A percentile compares a stretch with the other conserved stretches of the same genome.
Conservation (phyloP, 2,113 vertebrate genomes). For the Miniopterus natalensis region DNA sequence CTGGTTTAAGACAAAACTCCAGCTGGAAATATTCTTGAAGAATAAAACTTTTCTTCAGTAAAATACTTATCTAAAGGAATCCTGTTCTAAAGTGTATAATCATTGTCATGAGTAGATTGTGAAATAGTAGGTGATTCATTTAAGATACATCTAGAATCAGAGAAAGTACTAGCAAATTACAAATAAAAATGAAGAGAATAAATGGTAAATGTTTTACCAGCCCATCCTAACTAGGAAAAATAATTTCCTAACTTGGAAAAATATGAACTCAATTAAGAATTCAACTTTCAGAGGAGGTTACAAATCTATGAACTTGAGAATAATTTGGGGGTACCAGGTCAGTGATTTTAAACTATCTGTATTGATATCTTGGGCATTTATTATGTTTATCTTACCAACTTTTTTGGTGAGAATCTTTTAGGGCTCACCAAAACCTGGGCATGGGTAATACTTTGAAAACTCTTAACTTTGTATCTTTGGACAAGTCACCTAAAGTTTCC, state of each 20-base stretch:
- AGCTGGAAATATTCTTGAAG: background rate
- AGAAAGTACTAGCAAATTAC: background rate
- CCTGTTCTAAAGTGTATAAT: background rate
- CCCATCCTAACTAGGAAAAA: background rate
- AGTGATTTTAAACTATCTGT: background rate
- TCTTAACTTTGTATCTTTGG: background rate
- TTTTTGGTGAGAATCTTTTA: background rate
- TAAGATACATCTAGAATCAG: background rate
- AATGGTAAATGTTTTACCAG: background rate
- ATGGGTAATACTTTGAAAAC: background rate
- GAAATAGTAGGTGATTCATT: background rate
- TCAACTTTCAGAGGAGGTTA: background rate
- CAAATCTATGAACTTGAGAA: background rate
- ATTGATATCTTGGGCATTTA: background rate
- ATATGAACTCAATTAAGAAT: background rate
- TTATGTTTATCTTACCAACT: background rate
- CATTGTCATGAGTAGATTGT: background rate
- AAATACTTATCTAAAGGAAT: slow-evolving; percentile 2
- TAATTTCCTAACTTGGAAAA: slow-evolving; percentile 29
- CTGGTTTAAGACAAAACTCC: background rate
- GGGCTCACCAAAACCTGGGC: background rate
- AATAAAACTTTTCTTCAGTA: background rate
- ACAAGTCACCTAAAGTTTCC: background rate
- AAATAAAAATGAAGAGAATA: slow-evolving; percentile 35
- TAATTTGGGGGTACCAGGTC: background rate